Conservation (phyloP, 2,113 vertebrate genomes). For the Willisornis vidua region DNA sequence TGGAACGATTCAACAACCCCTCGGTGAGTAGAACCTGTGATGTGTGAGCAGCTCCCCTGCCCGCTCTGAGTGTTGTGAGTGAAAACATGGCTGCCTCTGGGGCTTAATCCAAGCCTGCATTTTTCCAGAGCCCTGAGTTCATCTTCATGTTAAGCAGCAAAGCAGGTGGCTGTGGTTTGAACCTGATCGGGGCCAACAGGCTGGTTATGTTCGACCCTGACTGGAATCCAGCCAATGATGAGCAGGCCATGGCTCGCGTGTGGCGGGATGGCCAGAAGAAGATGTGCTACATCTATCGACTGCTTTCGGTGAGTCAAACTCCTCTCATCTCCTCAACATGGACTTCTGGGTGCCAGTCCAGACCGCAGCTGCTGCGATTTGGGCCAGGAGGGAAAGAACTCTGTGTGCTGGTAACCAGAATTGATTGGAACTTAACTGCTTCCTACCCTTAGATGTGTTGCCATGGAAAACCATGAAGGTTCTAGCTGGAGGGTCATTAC, state of each 20-base stretch:
- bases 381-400: neutral
- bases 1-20: conserved; percentile 90
- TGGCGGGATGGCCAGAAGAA: conserved; percentile 98
- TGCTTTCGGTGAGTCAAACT: conserved; percentile 84
- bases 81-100: neutral
- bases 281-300: conserved; percentile 94
- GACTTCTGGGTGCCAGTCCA: neutral
- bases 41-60: neutral
- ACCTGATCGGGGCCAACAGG: conserved; percentile 94
- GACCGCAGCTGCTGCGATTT: neutral
- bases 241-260: conserved; percentile 97
- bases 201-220: conserved; percentile 98
- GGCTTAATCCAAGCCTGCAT: neutral
- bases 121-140: conserved; percentile 89
- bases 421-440: neutral
- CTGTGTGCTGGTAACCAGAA: neutral
- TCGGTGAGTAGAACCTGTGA: conserved; percentile 77
- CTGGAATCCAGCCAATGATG: conserved; percentile 98
- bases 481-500: neutral
- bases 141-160: conserved; percentile 99
- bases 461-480: neutral
- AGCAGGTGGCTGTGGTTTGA: conserved; percentile 95
- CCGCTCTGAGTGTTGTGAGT: neutral
- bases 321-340: neutral
- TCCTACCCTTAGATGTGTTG: neutral